A percentile compares a stretch with the other conserved stretches of the same genome.
Evolutionary conservation across 1,140 invertebrate genomes (phyloP).

Genomic region (Carcinoscorpius rotundicauda): DNA sequence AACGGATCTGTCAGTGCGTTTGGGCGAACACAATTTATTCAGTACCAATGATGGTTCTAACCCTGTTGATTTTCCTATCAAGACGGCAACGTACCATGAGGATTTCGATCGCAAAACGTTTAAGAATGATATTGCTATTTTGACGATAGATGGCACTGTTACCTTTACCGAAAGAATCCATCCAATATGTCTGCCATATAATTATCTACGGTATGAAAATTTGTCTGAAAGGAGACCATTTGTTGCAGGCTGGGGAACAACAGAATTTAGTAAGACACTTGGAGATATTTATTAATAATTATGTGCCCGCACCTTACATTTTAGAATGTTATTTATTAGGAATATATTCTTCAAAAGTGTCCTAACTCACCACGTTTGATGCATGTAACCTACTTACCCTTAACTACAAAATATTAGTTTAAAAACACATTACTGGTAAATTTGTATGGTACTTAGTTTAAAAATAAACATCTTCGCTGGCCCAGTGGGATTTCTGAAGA

Average conservation of each 20-base stretch:
- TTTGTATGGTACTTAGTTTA: too few species aligned
- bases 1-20: slow-evolving; percentile 21
- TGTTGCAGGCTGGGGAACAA: slow-evolving; percentile 47
- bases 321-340: neutral
- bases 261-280: slow-evolving; percentile 10
- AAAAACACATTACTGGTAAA: too few species aligned
- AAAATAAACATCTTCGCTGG: too few species aligned
- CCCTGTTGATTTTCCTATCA: slow-evolving; percentile 13
- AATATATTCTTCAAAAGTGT: too few species aligned
- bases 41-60: slow-evolving; percentile 17
- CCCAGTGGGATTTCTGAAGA: too few species aligned
- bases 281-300: too few species aligned
- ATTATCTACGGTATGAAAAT: slow-evolving; percentile 12
- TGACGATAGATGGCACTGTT: slow-evolving; percentile 23
- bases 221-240: slow-evolving; percentile 14
- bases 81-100: slow-evolving; percentile 8
- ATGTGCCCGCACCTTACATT: neutral
- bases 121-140: slow-evolving; percentile 31
- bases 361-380: too few species aligned
- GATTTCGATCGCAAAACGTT: slow-evolving; percentile 27
- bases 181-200: slow-evolving; percentile 28
- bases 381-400: too few species aligned
- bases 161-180: slow-evolving; percentile 24
- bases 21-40: slow-evolving; percentile 30
- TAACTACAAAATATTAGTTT: too few species aligned